phyloP scores from a whole-genome alignment of 2,888 invertebrate species.

The Cephus nigrinus region DNA sequence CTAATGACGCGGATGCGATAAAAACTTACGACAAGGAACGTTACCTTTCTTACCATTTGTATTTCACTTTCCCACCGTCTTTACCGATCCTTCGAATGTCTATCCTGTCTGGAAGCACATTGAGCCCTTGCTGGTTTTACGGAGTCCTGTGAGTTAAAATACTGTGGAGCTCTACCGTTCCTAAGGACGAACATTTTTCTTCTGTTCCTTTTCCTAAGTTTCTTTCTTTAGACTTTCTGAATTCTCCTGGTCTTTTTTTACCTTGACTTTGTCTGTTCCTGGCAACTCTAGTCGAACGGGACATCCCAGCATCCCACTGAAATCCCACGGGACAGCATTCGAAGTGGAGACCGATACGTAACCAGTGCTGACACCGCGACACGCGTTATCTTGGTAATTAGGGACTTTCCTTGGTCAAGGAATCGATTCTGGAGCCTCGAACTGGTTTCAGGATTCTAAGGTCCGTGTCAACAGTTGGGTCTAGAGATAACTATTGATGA shows the following conservation, averaged over 20 bases:
- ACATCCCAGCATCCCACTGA: conserved; percentile 22
- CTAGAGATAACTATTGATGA: conserved; percentile 45
- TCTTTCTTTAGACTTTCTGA: no score
- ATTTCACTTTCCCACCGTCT: conserved; percentile 13
- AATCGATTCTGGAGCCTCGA: conserved; percentile 44
- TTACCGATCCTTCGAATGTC: no score
- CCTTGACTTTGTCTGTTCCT: no score
- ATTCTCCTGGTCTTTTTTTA: no score
- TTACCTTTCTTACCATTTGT: neutral
- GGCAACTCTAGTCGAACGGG: no score
- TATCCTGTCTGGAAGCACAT: no score
- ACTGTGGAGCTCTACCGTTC: no score
- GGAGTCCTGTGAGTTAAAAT: no score
- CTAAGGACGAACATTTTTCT: neutral
- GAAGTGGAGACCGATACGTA: conserved; percentile 41
- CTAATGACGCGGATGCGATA: conserved; percentile 41
- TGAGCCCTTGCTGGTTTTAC: no score
- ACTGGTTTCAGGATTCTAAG: conserved; percentile 47
- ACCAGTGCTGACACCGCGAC: conserved; percentile 47
- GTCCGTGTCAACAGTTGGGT: conserved; percentile 42
- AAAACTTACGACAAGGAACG: conserved; percentile 23
- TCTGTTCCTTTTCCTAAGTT: no score
- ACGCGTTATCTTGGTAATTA: conserved; percentile 56
- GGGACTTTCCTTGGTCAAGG: conserved; percentile 41
- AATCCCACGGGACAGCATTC: conserved; percentile 40